These are phyloP conservation scores for Ornithorhynchus anatinus DNA, from an alignment of 2,113 vertebrate species.

Conservation along the genomic window DNA sequence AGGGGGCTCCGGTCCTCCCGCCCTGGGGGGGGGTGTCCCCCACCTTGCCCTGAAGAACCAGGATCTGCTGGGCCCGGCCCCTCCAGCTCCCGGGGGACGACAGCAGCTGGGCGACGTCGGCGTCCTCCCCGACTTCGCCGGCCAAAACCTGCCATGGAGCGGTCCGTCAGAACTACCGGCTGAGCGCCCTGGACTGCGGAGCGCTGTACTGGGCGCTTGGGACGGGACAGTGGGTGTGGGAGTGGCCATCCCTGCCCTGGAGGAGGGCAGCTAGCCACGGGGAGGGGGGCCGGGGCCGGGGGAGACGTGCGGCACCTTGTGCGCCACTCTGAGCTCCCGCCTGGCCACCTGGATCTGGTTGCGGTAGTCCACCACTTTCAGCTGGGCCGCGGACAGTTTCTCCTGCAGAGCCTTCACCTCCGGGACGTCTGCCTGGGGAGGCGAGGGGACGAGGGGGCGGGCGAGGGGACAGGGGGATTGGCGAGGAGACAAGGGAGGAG, in stretches of 20 bases:
- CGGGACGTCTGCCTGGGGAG: conserved; percentile 68
- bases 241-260: not conserved
- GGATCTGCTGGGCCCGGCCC: conserved; percentile 91
- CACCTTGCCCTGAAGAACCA: conserved; percentile 86
- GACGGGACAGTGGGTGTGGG: fast-evolving
- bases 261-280: no score
- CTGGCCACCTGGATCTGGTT: conserved; percentile 86
- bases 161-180: not conserved
- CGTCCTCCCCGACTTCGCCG: conserved; percentile 88
- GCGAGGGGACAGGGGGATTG: not conserved
- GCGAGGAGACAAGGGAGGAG: not conserved
- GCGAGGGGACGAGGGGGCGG: not conserved
- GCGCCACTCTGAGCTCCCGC: conserved; percentile 87
- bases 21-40: conserved; percentile 36
- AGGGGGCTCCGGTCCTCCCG: no score
- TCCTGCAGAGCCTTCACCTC: conserved; percentile 85
- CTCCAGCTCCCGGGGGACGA: conserved; percentile 80
- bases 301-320: no score
- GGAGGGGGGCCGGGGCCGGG: no score
- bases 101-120: conserved; percentile 82
- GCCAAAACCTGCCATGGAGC: conserved; percentile 76
- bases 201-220: not conserved
- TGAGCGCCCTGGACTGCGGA: no score
- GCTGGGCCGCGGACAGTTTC: conserved; percentile 78
- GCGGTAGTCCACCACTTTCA: conserved; percentile 85